A percentile compares a stretch with the other conserved stretches of the same genome.
phyloP scores from a whole-genome alignment of 2,797 vertebrate species.

The Pterois miles region DNA sequence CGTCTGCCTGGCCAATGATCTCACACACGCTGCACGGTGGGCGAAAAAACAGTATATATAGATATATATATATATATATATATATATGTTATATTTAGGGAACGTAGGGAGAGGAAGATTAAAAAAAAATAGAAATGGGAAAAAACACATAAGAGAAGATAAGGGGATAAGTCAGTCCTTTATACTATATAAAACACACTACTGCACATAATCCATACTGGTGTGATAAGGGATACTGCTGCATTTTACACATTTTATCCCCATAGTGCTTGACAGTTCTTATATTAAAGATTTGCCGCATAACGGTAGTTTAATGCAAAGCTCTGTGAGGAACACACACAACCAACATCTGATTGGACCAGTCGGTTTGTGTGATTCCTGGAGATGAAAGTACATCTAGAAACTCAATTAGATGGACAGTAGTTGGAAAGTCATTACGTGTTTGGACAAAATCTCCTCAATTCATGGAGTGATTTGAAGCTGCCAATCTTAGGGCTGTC shows the following conservation, averaged over 20 bases:
- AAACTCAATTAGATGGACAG: neutral
- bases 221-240: neutral
- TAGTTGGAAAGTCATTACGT: neutral
- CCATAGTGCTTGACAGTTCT: neutral
- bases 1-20: conserved; percentile 94
- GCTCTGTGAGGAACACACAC: neutral
- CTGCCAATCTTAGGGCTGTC: neutral
- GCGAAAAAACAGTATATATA: too few relatives aligned
- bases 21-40: conserved; percentile 90
- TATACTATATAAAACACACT: neutral
- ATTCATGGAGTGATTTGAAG: neutral
- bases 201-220: neutral
- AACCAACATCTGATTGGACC: neutral
- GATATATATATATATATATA: too few relatives aligned
- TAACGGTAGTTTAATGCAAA: neutral
- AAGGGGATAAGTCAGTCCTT: neutral
- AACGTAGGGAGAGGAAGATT: neutral
- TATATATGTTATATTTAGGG: neutral
- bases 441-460: neutral
- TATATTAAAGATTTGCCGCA: neutral
- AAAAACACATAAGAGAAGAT: conserved; percentile 1
- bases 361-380: neutral
- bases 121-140: conserved; percentile 2
- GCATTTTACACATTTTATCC: neutral
- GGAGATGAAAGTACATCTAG: neutral